Percentiles rank a stretch among this genome's conserved stretches.
Evolutionary conservation across 2,888 invertebrate species (phyloP).

Genomic region (Scaptomyza polygonia): DNA sequence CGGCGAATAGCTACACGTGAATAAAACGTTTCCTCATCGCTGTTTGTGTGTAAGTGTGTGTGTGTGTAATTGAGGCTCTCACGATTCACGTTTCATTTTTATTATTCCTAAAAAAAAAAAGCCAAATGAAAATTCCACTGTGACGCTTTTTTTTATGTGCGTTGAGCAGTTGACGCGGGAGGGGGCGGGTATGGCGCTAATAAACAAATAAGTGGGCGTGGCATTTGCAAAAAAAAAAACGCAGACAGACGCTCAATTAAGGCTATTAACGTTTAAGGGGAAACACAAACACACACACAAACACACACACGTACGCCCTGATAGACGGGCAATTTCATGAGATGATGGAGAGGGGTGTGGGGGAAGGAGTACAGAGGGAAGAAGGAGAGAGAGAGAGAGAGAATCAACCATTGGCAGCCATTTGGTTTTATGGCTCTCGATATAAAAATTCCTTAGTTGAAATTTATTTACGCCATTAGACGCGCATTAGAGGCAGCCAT

Average conservation of each 20-base stretch:
- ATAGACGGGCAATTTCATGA: conserved; percentile 22
- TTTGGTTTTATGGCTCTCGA: conserved; percentile 76
- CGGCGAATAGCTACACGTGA: conserved; percentile 27
- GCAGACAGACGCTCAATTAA: conserved; percentile 77
- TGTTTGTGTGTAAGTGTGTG: conserved; percentile 9
- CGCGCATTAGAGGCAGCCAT: conserved; percentile 69
- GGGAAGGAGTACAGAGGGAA: neutral
- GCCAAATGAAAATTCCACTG: conserved; percentile 77
- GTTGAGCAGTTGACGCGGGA: conserved; percentile 1
- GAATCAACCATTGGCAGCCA: conserved; percentile 71
- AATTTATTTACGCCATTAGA: conserved; percentile 79
- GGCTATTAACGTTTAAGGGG: conserved; percentile 74
- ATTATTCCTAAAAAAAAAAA: conserved; percentile 64
- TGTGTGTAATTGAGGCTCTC: conserved; percentile 53
- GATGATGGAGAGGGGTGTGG: neutral
- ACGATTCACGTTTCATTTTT: conserved; percentile 58
- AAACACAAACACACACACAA: conserved; percentile 31
- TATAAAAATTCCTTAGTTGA: conserved; percentile 81
- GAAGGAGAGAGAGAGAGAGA: neutral
- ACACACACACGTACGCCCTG: conserved; percentile 35
- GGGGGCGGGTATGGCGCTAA: conserved; percentile 55
- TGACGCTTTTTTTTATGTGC: conserved; percentile 62
- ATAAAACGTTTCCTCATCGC: neutral
- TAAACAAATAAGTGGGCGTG: conserved; percentile 79
- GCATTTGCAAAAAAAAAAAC: conserved; percentile 55